Conservation (phyloP, 2,888 invertebrate species). For the Aelia acuminata region DNA sequence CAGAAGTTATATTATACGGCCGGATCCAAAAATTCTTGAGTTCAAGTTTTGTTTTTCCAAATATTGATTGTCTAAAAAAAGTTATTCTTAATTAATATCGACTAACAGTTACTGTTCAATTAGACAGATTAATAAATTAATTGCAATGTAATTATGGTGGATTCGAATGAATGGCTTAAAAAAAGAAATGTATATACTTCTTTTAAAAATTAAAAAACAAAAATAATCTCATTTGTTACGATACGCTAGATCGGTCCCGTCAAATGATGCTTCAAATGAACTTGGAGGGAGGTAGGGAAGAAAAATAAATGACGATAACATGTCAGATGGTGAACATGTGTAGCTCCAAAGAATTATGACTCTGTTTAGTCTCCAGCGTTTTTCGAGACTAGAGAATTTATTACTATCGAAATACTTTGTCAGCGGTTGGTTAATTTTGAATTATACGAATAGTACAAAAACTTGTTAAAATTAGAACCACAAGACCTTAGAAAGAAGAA, state of each 20-base stretch:
- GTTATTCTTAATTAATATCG: no score
- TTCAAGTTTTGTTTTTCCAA: no score
- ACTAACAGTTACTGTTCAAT: no score
- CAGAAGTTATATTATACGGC: neutral
- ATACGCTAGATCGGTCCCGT: neutral
- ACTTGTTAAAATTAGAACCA: neutral
- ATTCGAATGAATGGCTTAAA: neutral
- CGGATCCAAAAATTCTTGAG: neutral
- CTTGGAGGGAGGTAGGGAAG: neutral
- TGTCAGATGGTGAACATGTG: conserved; percentile 26
- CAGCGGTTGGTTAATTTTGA: conserved; percentile 30
- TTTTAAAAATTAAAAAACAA: neutral
- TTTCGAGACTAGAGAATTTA: conserved; percentile 17
- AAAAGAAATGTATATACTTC: neutral
- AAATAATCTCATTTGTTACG: neutral
- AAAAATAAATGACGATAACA: neutral
- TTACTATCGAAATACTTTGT: conserved; percentile 40
- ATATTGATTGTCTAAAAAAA: no score
- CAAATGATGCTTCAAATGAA: conserved; percentile 23
- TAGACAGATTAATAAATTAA: no score
- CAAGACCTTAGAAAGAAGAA: neutral
- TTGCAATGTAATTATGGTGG: no score
- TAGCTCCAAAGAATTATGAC: neutral
- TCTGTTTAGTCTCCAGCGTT: neutral
- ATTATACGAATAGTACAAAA: neutral